Conservation (phyloP, 2,113 vertebrate species). For the Jacana jacana region DNA sequence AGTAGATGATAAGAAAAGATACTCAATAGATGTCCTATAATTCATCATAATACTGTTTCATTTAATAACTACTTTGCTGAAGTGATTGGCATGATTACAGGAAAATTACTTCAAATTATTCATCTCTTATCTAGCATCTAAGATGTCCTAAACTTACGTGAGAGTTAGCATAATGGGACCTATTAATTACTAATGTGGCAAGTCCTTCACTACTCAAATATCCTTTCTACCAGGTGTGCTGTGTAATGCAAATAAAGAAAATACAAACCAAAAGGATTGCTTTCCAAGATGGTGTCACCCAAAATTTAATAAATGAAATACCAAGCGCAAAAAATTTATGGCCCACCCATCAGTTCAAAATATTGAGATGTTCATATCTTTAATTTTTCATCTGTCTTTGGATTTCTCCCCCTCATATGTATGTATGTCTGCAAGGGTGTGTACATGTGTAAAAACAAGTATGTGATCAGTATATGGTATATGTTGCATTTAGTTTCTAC, state of each 20-base stretch:
- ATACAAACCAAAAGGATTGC: constrained; percentile 43
- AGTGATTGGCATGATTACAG: constrained; percentile 87
- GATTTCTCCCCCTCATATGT: not conserved
- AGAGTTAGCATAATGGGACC: constrained; percentile 81
- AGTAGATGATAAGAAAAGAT: constrained; percentile 79
- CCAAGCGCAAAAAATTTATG: constrained; percentile 16
- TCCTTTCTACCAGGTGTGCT: constrained; percentile 69
- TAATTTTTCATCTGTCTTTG: not conserved
- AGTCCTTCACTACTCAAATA: constrained; percentile 78
- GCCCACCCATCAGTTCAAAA: not conserved
- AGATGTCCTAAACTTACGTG: constrained; percentile 83
- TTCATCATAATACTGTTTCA: constrained; percentile 85
- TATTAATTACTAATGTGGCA: constrained; percentile 83
- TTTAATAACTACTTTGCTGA: constrained; percentile 88
- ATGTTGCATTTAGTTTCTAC: not conserved
- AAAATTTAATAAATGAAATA: constrained; percentile 67
- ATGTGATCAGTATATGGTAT: not conserved
- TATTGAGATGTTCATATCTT: not conserved
- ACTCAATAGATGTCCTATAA: constrained; percentile 83
- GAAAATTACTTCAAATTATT: constrained; percentile 89
- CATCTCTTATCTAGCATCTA: constrained; percentile 84
- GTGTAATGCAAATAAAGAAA: constrained; percentile 74
- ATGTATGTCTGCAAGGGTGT: not conserved
- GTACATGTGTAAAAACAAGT: not conserved
- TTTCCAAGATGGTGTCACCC: constrained; percentile 59